These are phyloP conservation scores for Anguilla rostrata DNA, from an alignment of 2,113 vertebrate genomes.

Conservation along the genomic window DNA sequence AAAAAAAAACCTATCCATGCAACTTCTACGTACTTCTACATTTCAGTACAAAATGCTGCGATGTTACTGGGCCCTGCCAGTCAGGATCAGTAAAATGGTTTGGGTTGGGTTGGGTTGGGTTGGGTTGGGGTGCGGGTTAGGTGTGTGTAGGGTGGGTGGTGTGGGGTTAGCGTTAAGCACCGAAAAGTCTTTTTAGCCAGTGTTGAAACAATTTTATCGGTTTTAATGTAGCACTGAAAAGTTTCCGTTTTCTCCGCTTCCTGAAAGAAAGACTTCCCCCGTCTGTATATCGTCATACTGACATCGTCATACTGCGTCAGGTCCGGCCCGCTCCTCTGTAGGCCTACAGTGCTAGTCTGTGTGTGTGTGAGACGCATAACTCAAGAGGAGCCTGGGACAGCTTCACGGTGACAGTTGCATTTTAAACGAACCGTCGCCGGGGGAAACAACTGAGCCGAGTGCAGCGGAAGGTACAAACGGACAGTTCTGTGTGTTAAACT, in stretches of 20 bases:
- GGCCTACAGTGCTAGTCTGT: neutral
- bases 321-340: neutral
- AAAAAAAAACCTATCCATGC: neutral
- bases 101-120: neutral
- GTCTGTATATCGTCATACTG: neutral
- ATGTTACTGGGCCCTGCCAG: neutral
- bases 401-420: neutral
- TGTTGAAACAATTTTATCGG: neutral
- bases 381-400: neutral
- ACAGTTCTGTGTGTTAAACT: neutral
- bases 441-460: neutral
- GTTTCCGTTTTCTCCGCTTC: neutral
- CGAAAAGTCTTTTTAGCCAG: neutral
- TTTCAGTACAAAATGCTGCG: neutral
- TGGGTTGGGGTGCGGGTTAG: neutral
- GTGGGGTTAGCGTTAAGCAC: neutral
- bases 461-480: neutral
- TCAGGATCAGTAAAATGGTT: neutral
- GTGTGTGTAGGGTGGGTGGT: neutral
- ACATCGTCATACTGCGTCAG: neutral
- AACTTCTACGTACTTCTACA: neutral
- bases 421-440: neutral
- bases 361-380: neutral
- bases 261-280: neutral
- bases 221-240: slow-evolving; percentile 2